Conservation (phyloP, 2,888 invertebrate genomes). For the Habroteleia sp. region DNA sequence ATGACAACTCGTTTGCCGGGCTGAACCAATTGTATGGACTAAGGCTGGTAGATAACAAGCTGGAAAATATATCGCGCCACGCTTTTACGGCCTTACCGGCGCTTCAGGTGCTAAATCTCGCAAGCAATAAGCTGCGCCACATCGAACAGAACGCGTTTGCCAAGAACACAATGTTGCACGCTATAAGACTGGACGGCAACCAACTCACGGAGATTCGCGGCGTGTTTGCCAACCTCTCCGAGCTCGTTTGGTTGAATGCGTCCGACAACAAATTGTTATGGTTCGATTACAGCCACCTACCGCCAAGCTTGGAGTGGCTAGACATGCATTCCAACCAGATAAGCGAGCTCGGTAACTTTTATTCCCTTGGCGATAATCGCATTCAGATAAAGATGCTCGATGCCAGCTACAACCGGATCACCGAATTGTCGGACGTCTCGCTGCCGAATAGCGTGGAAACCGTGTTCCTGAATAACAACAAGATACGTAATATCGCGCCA, state of each 20-base stretch:
- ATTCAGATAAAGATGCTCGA: slow-evolving; percentile 89
- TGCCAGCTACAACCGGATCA: slow-evolving; percentile 87
- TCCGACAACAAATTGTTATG: slow-evolving; percentile 89
- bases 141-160: slow-evolving; percentile 90
- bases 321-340: slow-evolving; percentile 92
- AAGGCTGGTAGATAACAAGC: slow-evolving; percentile 90
- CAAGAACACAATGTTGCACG: slow-evolving; percentile 87
- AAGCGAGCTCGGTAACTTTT: slow-evolving; percentile 88
- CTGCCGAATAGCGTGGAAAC: slow-evolving; percentile 89
- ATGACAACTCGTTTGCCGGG: slow-evolving; percentile 87
- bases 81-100: slow-evolving; percentile 87
- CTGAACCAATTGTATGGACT: slow-evolving; percentile 88
- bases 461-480: slow-evolving; percentile 88
- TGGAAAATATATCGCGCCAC: slow-evolving; percentile 88
- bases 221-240: slow-evolving; percentile 88
- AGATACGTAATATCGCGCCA: slow-evolving; percentile 86
- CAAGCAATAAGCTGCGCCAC: slow-evolving; percentile 89
- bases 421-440: slow-evolving; percentile 86
- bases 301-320: slow-evolving; percentile 88
- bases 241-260: slow-evolving; percentile 90
- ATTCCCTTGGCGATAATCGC: slow-evolving; percentile 85
- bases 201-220: slow-evolving; percentile 89
- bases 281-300: slow-evolving; percentile 91
- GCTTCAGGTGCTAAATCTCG: slow-evolving; percentile 89
- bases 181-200: slow-evolving; percentile 90